A percentile compares a stretch with the other conserved stretches of the same genome.
Conservation (phyloP, 2,797 vertebrate genomes). For the Acridotheres tristis region DNA sequence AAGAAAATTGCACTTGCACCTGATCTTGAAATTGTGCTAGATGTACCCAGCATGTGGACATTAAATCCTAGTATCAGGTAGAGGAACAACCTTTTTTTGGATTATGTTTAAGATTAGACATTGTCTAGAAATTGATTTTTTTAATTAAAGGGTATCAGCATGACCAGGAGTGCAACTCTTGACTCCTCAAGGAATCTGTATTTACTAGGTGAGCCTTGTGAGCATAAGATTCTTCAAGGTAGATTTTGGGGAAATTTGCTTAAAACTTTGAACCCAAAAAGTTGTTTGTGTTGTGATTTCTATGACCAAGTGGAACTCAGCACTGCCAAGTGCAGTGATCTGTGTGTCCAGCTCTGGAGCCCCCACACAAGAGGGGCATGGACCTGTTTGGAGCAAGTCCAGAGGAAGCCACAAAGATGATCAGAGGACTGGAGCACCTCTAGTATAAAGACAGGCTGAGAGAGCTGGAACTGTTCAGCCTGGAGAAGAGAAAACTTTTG, state of each 20-base stretch:
- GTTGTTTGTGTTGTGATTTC: background rate
- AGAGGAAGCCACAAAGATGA: background rate
- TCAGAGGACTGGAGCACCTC: background rate
- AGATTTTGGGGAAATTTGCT: background rate
- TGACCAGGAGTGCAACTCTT: background rate
- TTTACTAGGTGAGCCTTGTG: background rate
- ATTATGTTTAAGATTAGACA: background rate
- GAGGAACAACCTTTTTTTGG: background rate
- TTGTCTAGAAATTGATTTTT: background rate
- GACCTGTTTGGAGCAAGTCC: background rate
- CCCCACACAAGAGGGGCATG: rapidly evolving
- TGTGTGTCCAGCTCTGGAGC: background rate
- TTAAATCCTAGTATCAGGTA: background rate
- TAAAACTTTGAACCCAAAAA: background rate
- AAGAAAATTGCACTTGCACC: background rate
- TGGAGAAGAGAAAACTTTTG: background rate
- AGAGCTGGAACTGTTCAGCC: background rate
- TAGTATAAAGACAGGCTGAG: background rate
- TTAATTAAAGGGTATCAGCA: background rate
- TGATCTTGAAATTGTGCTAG: background rate
- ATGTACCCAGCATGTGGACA: background rate
- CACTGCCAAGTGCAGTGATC: background rate
- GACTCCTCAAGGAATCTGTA: background rate
- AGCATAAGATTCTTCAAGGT: background rate
- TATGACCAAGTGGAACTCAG: background rate